A percentile compares a stretch with the other conserved stretches of the same genome.
Conservation (phyloP, 2,888 invertebrate genomes). For the Eurois occulta region DNA sequence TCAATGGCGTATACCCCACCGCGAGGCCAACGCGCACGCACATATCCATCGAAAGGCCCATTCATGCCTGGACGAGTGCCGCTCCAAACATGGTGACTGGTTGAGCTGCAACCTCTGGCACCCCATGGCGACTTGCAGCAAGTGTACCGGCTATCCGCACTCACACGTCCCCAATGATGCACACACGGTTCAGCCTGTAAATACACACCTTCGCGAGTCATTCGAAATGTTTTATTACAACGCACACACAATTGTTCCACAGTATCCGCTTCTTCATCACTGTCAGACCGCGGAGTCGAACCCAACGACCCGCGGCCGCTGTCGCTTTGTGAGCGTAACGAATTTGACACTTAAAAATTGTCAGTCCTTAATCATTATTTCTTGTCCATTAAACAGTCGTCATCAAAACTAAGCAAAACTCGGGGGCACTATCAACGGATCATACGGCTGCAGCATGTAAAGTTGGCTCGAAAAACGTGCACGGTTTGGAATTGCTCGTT, state of each 20-base stretch:
- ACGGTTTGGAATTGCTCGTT: constrained; percentile 73
- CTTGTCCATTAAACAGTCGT: constrained; percentile 82
- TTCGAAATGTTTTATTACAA: constrained; percentile 93
- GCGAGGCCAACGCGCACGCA: constrained; percentile 89
- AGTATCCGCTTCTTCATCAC: constrained; percentile 90
- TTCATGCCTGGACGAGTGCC: constrained; percentile 93
- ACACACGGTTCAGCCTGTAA: constrained; percentile 93
- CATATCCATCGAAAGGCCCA: constrained; percentile 93
- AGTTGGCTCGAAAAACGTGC: constrained; percentile 75
- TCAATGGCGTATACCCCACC: constrained; percentile 95
- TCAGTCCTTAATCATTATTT: constrained; percentile 79
- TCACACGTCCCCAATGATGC: constrained; percentile 97
- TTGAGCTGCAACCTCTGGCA: constrained; percentile 92
- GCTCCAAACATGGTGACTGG: constrained; percentile 94
- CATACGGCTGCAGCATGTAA: constrained; percentile 85
- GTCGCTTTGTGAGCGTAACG: constrained; percentile 88
- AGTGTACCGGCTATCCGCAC: constrained; percentile 89
- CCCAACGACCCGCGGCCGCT: constrained; percentile 90
- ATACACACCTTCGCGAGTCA: constrained; percentile 93
- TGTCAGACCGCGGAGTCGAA: constrained; percentile 90
- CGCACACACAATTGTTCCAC: constrained; percentile 93
- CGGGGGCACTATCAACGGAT: constrained; percentile 87
- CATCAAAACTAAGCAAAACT: constrained; percentile 78
- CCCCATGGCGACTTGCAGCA: constrained; percentile 91
- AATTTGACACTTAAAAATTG: constrained; percentile 79